Evolutionary conservation across 2,797 vertebrate species (phyloP).

Genomic region (Podargus strigoides): DNA sequence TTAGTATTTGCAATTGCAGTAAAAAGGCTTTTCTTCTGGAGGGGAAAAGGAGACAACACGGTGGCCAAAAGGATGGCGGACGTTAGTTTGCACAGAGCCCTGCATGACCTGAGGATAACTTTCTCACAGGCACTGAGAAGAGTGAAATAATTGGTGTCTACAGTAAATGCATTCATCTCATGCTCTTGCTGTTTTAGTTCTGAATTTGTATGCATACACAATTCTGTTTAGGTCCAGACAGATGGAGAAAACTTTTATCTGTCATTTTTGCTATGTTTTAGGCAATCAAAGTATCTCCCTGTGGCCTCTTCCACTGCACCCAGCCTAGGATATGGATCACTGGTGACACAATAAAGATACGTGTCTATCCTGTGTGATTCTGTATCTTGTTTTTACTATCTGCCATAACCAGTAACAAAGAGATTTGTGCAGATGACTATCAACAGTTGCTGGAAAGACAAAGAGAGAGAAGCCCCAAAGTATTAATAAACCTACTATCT

Average conservation of each 20-base stretch:
- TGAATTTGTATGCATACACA: neutral
- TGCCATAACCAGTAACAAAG: constrained; percentile 5
- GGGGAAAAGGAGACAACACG: neutral
- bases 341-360: constrained; percentile 13
- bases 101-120: neutral
- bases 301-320: constrained; percentile 21
- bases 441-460: neutral
- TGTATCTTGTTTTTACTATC: constrained; percentile 17
- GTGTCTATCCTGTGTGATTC: neutral
- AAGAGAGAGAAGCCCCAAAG: neutral
- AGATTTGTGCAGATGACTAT: constrained; percentile 28
- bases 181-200: neutral
- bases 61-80: neutral
- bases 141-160: neutral
- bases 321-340: constrained; percentile 23
- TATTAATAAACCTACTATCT: neutral
- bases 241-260: constrained; percentile 55
- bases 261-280: constrained; percentile 52
- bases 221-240: constrained; percentile 35
- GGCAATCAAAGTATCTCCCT: constrained; percentile 18
- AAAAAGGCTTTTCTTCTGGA: neutral
- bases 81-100: neutral
- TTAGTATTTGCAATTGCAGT: neutral
- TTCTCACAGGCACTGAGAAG: neutral
- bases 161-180: neutral